Evolutionary conservation across 2,888 invertebrate species (phyloP), one percentile per base, ranked within the genome.

Genomic region (Sialis fuliginosa): DNA sequence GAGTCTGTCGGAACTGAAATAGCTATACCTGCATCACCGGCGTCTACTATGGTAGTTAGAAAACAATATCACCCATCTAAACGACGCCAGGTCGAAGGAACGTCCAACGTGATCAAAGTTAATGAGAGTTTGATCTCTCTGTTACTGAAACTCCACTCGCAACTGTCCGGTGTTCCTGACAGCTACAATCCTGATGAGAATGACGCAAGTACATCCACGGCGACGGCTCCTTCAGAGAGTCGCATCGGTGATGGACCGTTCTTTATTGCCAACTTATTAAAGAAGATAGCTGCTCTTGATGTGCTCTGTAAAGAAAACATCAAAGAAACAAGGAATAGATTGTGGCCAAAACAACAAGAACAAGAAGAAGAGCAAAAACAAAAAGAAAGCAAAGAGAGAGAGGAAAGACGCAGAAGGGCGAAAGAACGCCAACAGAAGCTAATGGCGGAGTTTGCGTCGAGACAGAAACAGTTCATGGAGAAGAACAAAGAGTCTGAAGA

Each of bases 381-480:
- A 48, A 65, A 75, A 46, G 83, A 83, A 56, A 74, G 75, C 4
- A 70, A 77, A 48, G 89, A 90, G 58, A 77, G 82, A 52, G 88
- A 88, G 56, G 89, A 89, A 58, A 74, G 87, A n/a, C 75, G 87
- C 32, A 75, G 81, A 33, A 73, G 81, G 52, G 91, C 91, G 0
- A 82, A 84, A 55, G 93, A 93, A 57, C 74, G 95, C 1, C 93
- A 95, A 60, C 81, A 87, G 58, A 87, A 88, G 60, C 66, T 96
- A 54, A 90, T 96, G 87, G 86, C 83, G 33, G 90, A 95, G 61
- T 92, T 95, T 69, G 90, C 89, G 6, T 79, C 80, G 34, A 81
- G 85, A 55, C 95, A 93, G 63, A 85, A 86, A 56, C 83, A 87
- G 62, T 95, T 95, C 65, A 81, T 92, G 81, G 82, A 88, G 64